These are phyloP conservation scores for Motacilla tschutschensis DNA, from an alignment of 2,113 vertebrate genomes.

Conservation along the genomic window DNA sequence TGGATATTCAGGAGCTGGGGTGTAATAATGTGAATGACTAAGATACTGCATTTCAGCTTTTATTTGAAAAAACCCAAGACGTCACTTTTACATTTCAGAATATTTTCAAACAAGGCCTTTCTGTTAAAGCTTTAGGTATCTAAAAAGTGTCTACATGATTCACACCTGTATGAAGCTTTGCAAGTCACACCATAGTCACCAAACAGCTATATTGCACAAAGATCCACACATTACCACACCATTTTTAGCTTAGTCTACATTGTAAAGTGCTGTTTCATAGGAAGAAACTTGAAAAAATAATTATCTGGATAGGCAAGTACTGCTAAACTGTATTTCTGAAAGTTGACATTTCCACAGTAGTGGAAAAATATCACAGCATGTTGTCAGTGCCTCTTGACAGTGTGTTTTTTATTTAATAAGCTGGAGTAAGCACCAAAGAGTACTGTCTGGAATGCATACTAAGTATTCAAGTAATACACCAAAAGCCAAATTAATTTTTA, in stretches of 20 bases:
- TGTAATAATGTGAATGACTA: conserved; percentile 16
- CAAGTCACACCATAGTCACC: conserved; percentile 42
- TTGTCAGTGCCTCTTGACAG: neutral
- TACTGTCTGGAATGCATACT: conserved; percentile 3
- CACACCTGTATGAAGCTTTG: conserved; percentile 35
- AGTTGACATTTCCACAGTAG: neutral
- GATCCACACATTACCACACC: conserved; percentile 59
- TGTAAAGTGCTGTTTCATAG: conserved; percentile 82
- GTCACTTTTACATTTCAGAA: conserved; percentile 55
- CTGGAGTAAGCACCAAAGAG: neutral
- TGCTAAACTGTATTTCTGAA: conserved; percentile 25
- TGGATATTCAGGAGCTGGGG: neutral
- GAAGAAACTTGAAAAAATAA: conserved; percentile 34
- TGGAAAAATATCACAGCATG: neutral
- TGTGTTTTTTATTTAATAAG: neutral
- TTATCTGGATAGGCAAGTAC: conserved; percentile 13
- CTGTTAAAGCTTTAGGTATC: conserved; percentile 62
- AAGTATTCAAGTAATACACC: conserved; percentile 24
- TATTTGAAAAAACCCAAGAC: conserved; percentile 44
- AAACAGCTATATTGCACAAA: conserved; percentile 79
- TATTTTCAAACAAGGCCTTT: conserved; percentile 58
- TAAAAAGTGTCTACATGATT: conserved; percentile 49
- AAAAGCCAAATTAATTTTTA: conserved; percentile 3
- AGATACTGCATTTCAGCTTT: conserved; percentile 45
- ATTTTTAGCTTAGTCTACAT: conserved; percentile 69